phyloP scores from a whole-genome alignment of 92 coral and sea anemone species.

The Palythoa grandis region DNA sequence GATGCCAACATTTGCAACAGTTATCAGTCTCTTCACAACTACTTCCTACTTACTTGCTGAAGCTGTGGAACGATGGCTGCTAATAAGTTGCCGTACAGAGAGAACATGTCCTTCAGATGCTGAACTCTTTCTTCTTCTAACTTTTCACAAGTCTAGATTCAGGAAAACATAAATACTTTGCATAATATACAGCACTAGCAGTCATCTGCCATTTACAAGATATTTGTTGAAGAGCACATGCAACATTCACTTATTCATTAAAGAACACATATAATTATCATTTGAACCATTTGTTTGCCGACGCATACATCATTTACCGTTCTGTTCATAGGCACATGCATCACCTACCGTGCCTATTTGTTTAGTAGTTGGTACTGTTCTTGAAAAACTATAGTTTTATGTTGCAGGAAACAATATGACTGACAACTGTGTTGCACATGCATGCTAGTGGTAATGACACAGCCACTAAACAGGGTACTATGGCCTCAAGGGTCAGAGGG shows the following conservation, averaged over 20 bases:
- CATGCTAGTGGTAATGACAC: too few relatives aligned
- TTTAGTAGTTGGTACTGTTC: too few relatives aligned
- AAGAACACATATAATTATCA: not conserved
- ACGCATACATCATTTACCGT: not conserved
- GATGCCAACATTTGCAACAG: not conserved
- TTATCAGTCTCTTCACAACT: not conserved
- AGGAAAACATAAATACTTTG: not conserved
- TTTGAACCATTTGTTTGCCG: not conserved
- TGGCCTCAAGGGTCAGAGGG: too few relatives aligned
- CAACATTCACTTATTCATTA: not conserved
- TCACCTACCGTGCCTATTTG: too few relatives aligned
- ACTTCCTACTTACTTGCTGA: slow-evolving; percentile 70
- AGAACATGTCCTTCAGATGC: slow-evolving; percentile 82
- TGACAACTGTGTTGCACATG: too few relatives aligned
- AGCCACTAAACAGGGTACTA: too few relatives aligned
- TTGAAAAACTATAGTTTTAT: too few relatives aligned
- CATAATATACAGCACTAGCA: not conserved
- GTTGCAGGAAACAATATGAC: too few relatives aligned
- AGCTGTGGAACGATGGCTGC: slow-evolving; percentile 89
- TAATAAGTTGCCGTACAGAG: slow-evolving; percentile 85
- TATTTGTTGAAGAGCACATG: not conserved
- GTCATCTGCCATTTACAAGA: not conserved
- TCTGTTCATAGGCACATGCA: not conserved
- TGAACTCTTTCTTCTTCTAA: slow-evolving; percentile 89
- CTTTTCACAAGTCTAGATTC: slow-evolving; percentile 83